These are phyloP conservation scores for Bubalus kerabau DNA, from an alignment of 2,113 vertebrate species.

Conservation along the genomic window DNA sequence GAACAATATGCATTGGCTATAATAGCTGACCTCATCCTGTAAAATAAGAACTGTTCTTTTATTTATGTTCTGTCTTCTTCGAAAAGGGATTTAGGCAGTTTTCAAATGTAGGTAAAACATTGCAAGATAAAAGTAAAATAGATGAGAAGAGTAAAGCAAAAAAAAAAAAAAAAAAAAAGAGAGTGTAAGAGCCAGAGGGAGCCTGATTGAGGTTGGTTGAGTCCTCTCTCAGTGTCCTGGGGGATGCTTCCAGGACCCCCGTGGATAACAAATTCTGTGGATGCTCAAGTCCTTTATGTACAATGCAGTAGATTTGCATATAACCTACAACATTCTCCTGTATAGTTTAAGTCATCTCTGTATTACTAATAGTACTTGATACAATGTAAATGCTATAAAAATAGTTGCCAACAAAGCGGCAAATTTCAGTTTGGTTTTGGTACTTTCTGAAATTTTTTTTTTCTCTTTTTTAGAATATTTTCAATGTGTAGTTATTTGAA, in stretches of 20 bases:
- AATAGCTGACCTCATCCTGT: background rate
- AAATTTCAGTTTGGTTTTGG: background rate
- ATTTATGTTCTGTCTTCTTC: constrained; percentile 10
- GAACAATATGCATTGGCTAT: constrained; percentile 5
- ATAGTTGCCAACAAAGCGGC: background rate
- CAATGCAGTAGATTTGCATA: background rate
- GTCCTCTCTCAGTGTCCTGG: background rate
- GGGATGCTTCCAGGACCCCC: background rate
- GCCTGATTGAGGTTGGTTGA: background rate
- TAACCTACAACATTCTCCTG: background rate
- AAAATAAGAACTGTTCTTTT: constrained; percentile 22
- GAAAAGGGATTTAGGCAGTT: constrained; percentile 5
- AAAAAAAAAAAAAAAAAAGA: background rate
- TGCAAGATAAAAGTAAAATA: background rate
- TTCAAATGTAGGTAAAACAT: constrained; percentile 29
- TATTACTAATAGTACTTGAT: background rate
- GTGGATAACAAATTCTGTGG: background rate
- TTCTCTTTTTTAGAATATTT: background rate
- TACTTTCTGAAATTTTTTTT: background rate
- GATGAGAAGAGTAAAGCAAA: background rate
- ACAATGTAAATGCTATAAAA: background rate
- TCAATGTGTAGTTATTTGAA: background rate
- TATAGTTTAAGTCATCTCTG: background rate
- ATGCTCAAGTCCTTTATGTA: background rate
- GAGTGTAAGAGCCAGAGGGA: background rate